Evolutionary conservation across 2,797 vertebrate species (phyloP), one percentile per base, ranked within the genome.

Genomic region (Rhodeus uyekii): DNA sequence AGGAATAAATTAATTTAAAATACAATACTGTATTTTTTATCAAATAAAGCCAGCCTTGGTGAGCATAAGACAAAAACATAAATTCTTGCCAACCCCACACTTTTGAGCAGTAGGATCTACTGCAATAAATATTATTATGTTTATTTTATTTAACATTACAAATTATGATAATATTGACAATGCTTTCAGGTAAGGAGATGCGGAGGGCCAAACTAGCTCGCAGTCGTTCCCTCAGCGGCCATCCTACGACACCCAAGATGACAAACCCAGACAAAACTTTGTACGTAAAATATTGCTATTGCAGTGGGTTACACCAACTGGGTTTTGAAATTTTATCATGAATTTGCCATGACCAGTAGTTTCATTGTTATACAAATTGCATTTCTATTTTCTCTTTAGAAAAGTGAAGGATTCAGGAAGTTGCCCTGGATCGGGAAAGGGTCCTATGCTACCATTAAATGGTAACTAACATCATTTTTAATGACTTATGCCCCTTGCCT

Each of bases 221-320:
- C 88, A 99, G 97, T 89, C 96, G 97, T 27, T 99, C 97, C 60
- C 97, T 99, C 89, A 97, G 94, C 92, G 96, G 95, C 90, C 96
- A 98, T 90, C 94, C 95, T 8, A 93, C 96, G 7, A 93, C 96
- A 7, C 92, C 96, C 84, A 97, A 97, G 93, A 93, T 96, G 68
- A 86, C 90, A 89, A 95, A 91, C 90, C 89, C 95, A 81, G 97
- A 98, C 76, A 95, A 97, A 92, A 91, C 95, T 83, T 80, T 86
- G 92, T 94, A 77, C 69, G 87, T 86, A 72, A 32, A 5, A 22
- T 46, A 22, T 36, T 34, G 18, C 27, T n/a, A n/a, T n/a, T 44
- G 58, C 34, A n/a, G 55, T 63, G 3, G 24, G 36, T 73, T 32
- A 38, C 50, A 36, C 50, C 50, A 58, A 22, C 19, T 44, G 48